A percentile compares a stretch with the other conserved stretches of the same genome.
phyloP scores from a whole-genome alignment of 2,888 invertebrate species.

The Ptychoptera albimana region DNA sequence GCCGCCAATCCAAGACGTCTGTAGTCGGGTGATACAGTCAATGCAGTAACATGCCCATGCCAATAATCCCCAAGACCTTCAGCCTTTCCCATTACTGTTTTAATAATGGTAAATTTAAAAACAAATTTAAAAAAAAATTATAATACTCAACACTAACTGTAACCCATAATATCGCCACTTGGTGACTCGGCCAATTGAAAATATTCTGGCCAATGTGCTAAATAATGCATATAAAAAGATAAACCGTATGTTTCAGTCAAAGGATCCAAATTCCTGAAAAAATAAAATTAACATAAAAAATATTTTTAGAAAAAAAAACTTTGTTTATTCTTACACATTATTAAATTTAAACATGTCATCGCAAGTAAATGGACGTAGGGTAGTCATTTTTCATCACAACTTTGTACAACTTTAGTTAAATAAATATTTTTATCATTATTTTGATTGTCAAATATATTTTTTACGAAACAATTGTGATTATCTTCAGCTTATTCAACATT shows the following conservation, averaged over 20 bases:
- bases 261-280: conserved; percentile 83
- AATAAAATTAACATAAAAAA: conserved; percentile 10
- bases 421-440: conserved; percentile 1
- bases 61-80: conserved; percentile 92
- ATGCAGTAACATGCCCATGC: conserved; percentile 98
- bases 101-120: not conserved
- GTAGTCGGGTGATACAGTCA: conserved; percentile 91
- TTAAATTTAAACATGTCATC: conserved; percentile 92
- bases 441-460: no score
- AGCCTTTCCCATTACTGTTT: conserved; percentile 93
- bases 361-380: conserved; percentile 80
- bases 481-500: no score
- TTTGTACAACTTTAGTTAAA: not conserved
- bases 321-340: conserved; percentile 59
- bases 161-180: conserved; percentile 94
- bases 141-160: conserved; percentile 50
- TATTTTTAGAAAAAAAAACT: not conserved
- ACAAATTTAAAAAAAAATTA: not conserved
- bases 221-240: conserved; percentile 92
- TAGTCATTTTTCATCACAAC: conserved; percentile 66
- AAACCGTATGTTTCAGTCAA: conserved; percentile 93
- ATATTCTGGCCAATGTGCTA: conserved; percentile 98
- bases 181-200: conserved; percentile 95
- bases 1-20: conserved; percentile 84
- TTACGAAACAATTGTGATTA: no score